Percentiles rank a stretch among this genome's conserved stretches.
Conservation (phyloP, 2,113 vertebrate species). For the Narcine bancroftii region DNA sequence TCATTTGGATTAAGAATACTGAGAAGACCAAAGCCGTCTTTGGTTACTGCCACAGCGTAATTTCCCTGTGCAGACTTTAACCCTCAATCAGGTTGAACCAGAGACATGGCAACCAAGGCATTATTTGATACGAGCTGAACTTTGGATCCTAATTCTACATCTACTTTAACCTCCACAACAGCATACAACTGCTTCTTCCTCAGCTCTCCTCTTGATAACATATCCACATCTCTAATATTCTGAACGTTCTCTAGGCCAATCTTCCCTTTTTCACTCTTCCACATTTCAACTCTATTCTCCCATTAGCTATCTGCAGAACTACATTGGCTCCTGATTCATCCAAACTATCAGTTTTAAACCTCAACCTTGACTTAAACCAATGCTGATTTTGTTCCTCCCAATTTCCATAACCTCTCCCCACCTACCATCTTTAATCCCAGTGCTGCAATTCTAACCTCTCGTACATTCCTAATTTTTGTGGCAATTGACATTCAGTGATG, state of each 20-base stretch:
- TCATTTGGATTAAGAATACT: background rate
- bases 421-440: background rate
- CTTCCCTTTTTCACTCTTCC: background rate
- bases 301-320: background rate
- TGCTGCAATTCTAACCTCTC: background rate
- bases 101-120: background rate
- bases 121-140: background rate
- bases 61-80: no score
- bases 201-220: background rate
- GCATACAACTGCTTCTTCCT: background rate
- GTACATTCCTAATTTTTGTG: background rate
- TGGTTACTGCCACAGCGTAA: background rate
- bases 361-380: background rate
- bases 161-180: background rate
- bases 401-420: no score
- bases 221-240: background rate
- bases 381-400: background rate
- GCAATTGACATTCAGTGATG: background rate
- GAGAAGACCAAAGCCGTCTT: background rate
- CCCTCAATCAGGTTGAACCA: background rate
- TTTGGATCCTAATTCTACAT: background rate
- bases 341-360: background rate
- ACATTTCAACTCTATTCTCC: background rate
- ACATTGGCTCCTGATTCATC: background rate
- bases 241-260: background rate